These are phyloP conservation scores for Andrena dorsata DNA, from an alignment of 2,888 invertebrate species.

Conservation along the genomic window DNA sequence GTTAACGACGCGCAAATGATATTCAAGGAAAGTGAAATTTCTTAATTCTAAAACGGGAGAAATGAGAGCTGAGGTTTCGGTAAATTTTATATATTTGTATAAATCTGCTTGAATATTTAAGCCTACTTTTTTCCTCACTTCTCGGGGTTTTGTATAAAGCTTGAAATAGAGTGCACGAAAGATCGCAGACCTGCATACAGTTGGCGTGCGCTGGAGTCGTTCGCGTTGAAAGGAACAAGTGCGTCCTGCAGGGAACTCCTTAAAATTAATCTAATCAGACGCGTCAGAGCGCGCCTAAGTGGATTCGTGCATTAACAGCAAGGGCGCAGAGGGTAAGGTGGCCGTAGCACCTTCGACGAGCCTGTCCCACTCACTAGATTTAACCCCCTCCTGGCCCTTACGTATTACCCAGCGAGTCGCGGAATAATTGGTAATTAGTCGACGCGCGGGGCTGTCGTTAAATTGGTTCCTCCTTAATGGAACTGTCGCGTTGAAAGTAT, in stretches of 20 bases:
- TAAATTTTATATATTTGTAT: too few species aligned
- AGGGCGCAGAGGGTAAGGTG: slow-evolving; percentile 42
- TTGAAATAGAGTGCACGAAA: neutral
- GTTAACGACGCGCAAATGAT: too few species aligned
- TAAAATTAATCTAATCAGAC: slow-evolving; percentile 65
- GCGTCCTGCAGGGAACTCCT: slow-evolving; percentile 28
- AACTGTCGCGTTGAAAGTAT: slow-evolving; percentile 2
- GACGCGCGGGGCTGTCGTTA: slow-evolving; percentile 5
- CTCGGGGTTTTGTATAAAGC: too few species aligned
- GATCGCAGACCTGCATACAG: neutral
- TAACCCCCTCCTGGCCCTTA: slow-evolving; percentile 34
- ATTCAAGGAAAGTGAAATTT: too few species aligned
- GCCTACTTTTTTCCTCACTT: too few species aligned
- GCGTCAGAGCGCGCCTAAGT: slow-evolving; percentile 53
- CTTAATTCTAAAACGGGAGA: too few species aligned
- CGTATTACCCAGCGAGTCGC: slow-evolving; percentile 27
- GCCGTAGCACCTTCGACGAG: slow-evolving; percentile 35
- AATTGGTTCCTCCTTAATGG: slow-evolving; percentile 22
- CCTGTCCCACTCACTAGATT: slow-evolving; percentile 35
- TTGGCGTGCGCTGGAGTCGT: neutral
- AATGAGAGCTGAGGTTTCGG: too few species aligned
- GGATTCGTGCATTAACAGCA: slow-evolving; percentile 60
- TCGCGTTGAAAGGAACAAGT: slow-evolving; percentile 21
- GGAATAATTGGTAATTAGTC: slow-evolving; percentile 57
- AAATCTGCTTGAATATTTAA: too few species aligned